Evolutionary conservation across 2,888 invertebrate genomes (phyloP).

Genomic region (Leptopilina myrica): DNA sequence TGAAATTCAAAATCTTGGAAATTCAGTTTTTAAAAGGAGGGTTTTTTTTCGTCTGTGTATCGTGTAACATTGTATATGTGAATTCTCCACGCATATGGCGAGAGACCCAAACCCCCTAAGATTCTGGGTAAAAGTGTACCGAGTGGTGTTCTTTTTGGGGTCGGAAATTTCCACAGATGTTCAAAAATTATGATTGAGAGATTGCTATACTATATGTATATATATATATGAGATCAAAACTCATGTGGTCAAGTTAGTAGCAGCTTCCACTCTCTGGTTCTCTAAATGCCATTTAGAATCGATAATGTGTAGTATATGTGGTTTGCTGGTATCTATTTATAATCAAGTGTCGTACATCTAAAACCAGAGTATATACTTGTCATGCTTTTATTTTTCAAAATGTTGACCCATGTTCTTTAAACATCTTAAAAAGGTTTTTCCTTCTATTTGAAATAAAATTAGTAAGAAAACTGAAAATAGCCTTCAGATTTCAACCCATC

Average conservation of each 20-base stretch:
- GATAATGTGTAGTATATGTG: slow-evolving; percentile 16
- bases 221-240: background rate
- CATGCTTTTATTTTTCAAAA: slow-evolving; percentile 4
- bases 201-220: background rate
- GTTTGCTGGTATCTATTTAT: slow-evolving; percentile 34
- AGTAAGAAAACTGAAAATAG: too few species aligned
- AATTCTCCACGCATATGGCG: slow-evolving; percentile 7
- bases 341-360: slow-evolving; percentile 10
- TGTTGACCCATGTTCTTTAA: background rate
- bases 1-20: slow-evolving; percentile 9
- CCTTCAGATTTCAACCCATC: too few species aligned
- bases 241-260: slow-evolving; percentile 15
- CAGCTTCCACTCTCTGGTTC: slow-evolving; percentile 9
- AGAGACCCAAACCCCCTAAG: background rate
- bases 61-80: background rate
- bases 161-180: slow-evolving; percentile 29
- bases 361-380: background rate
- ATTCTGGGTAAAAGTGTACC: background rate
- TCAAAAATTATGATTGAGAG: slow-evolving; percentile 1
- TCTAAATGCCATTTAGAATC: slow-evolving; percentile 34
- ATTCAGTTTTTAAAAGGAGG: background rate
- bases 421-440: background rate
- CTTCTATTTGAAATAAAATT: too few species aligned
- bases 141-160: slow-evolving; percentile 4
- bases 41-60: background rate